phyloP scores from a whole-genome alignment of 2,888 invertebrate species.

The Vesta saturnalis region DNA sequence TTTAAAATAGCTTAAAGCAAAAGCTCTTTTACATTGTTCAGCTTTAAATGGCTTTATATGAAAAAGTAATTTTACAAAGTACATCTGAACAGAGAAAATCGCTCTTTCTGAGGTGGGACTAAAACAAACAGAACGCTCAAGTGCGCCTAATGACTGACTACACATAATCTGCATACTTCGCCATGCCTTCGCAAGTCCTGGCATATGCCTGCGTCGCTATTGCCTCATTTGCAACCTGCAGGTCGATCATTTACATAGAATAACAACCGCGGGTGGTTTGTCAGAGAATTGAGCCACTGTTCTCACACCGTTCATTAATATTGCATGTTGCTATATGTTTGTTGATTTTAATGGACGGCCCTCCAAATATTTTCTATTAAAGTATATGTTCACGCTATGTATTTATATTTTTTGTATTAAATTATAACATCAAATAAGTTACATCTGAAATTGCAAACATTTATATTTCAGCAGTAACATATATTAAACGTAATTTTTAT shows the following conservation, averaged over 20 bases:
- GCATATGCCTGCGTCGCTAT: slow-evolving; percentile 51
- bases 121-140: slow-evolving; percentile 59
- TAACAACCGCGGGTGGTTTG: slow-evolving; percentile 58
- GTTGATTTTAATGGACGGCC: slow-evolving; percentile 35
- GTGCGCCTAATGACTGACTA: slow-evolving; percentile 61
- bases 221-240: slow-evolving; percentile 61
- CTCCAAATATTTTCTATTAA: slow-evolving; percentile 27
- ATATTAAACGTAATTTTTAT: no score
- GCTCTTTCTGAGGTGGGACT: slow-evolving; percentile 43
- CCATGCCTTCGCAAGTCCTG: slow-evolving; percentile 44
- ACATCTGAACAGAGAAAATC: slow-evolving; percentile 46
- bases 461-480: no score
- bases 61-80: slow-evolving; percentile 40
- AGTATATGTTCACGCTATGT: neutral
- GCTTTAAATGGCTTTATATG: slow-evolving; percentile 36
- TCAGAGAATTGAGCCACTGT: slow-evolving; percentile 49
- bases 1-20: neutral
- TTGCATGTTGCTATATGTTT: slow-evolving; percentile 47
- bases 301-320: slow-evolving; percentile 53
- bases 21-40: neutral
- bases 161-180: slow-evolving; percentile 60
- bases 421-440: no score
- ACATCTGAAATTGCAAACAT: neutral
- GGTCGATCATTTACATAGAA: slow-evolving; percentile 61
- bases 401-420: neutral